Evolutionary conservation across 2,797 vertebrate genomes (phyloP).

Genomic region (Chromobotia macracanthus): DNA sequence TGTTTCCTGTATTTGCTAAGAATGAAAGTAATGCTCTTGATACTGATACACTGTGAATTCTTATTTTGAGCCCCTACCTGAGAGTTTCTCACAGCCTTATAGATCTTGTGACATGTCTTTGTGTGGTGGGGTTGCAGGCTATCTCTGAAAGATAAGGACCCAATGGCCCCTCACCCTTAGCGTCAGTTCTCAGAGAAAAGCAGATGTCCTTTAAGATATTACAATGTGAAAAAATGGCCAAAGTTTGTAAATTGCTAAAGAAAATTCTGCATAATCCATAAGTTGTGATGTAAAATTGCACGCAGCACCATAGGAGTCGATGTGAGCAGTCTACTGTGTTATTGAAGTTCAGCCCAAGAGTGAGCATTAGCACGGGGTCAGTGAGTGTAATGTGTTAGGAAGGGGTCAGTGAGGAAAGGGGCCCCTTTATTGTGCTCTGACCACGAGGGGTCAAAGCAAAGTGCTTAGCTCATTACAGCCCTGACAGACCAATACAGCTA

Average conservation of each 20-base stretch:
- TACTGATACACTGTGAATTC: not conserved
- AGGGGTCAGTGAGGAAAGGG: constrained; percentile 44
- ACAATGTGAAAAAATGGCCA: not conserved
- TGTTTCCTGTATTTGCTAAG: not conserved
- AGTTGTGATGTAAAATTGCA: not conserved
- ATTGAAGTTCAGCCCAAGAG: constrained; percentile 25
- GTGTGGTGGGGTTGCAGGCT: not conserved
- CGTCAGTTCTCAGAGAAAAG: not conserved
- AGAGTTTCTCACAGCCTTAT: constrained; percentile 6
- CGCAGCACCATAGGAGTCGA: not conserved
- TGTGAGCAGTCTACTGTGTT: not conserved
- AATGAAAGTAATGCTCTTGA: not conserved
- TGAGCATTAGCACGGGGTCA: constrained; percentile 47
- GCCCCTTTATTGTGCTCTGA: constrained; percentile 32
- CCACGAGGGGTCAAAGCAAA: constrained; percentile 26
- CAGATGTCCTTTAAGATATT: constrained; percentile 3
- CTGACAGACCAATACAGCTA: constrained; percentile 32
- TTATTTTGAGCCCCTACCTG: not conserved
- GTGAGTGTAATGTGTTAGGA: constrained; percentile 45
- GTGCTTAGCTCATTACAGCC: constrained; percentile 25
- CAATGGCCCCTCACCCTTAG: not conserved
- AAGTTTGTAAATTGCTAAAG: not conserved
- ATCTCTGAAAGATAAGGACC: constrained; percentile 12
- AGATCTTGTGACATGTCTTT: constrained; percentile 6
- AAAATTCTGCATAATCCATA: not conserved